phyloP scores from a whole-genome alignment of 2,797 vertebrate species.

The Poeciliopsis presidionis region DNA sequence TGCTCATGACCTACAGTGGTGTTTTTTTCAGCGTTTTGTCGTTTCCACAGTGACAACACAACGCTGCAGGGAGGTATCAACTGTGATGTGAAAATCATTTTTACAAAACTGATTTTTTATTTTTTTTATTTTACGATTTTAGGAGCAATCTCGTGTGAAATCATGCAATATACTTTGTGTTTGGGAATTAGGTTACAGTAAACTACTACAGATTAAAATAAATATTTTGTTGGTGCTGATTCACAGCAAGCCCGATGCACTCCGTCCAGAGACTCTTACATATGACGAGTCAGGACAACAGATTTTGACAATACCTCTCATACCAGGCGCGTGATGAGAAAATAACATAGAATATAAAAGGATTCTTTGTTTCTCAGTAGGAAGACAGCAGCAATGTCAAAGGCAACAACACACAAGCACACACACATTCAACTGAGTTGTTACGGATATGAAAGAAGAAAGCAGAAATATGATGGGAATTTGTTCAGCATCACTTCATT shows the following conservation, averaged over 20 bases:
- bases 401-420: not conserved
- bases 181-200: not conserved
- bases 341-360: not conserved
- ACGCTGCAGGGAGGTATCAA: not conserved
- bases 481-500: no score
- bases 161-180: not conserved
- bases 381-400: not conserved
- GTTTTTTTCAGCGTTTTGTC: slow-evolving; percentile 5
- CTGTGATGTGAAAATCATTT: not conserved
- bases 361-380: not conserved
- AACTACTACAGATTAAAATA: not conserved
- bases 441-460: not conserved
- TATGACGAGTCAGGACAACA: not conserved
- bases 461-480: not conserved
- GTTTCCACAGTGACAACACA: slow-evolving; percentile 31
- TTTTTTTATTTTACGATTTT: not conserved
- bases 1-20: not conserved
- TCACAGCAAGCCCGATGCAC: not conserved
- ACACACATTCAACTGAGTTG: not conserved
- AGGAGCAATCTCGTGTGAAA: not conserved
- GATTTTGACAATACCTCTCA: no score
- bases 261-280: not conserved
- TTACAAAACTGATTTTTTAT: not conserved
- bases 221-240: not conserved
- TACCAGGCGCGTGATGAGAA: not conserved